Conservation (phyloP, 2,797 vertebrate genomes). For the Sebastes vulpes region DNA sequence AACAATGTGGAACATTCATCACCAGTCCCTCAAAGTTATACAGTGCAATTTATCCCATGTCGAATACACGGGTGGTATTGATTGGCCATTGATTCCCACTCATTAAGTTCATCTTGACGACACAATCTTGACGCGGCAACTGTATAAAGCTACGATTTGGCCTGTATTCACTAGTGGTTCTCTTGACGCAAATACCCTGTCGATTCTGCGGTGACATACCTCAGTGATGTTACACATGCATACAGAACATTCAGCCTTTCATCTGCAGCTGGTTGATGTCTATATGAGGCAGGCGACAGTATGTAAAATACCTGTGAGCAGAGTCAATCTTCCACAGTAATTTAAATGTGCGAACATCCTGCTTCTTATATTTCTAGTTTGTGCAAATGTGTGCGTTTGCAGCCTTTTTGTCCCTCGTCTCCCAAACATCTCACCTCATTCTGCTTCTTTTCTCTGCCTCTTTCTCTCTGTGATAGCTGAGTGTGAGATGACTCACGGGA, state of each 20-base stretch:
- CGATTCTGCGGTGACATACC: neutral
- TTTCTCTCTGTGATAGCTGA: conserved; percentile 55
- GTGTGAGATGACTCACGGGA: conserved; percentile 77
- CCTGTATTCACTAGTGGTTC: too few species aligned
- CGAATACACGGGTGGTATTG: conserved; percentile 12
- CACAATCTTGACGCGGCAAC: too few species aligned
- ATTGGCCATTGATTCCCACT: conserved; percentile 27
- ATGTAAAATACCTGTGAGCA: conserved; percentile 38
- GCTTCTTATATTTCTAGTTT: conserved; percentile 47
- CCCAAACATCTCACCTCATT: conserved; percentile 50
- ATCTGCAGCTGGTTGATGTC: conserved; percentile 32
- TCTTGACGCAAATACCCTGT: too few species aligned
- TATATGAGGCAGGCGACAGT: conserved; percentile 11
- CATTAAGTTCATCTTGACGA: conserved; percentile 22
- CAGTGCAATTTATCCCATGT: conserved; percentile 16
- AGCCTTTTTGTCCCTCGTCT: conserved; percentile 56
- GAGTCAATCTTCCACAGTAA: conserved; percentile 31
- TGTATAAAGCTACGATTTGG: too few species aligned
- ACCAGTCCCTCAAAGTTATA: conserved; percentile 18
- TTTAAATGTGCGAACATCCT: conserved; percentile 35
- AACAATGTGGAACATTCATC: conserved; percentile 29
- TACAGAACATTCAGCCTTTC: conserved; percentile 11
- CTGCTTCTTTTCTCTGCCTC: conserved; percentile 11
- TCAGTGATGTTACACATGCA: conserved; percentile 3
- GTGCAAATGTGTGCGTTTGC: conserved; percentile 61